A percentile compares a stretch with the other conserved stretches of the same genome.
These are phyloP conservation scores for Lerema accius DNA, from an alignment of 1,140 invertebrate genomes.

Conservation along the genomic window DNA sequence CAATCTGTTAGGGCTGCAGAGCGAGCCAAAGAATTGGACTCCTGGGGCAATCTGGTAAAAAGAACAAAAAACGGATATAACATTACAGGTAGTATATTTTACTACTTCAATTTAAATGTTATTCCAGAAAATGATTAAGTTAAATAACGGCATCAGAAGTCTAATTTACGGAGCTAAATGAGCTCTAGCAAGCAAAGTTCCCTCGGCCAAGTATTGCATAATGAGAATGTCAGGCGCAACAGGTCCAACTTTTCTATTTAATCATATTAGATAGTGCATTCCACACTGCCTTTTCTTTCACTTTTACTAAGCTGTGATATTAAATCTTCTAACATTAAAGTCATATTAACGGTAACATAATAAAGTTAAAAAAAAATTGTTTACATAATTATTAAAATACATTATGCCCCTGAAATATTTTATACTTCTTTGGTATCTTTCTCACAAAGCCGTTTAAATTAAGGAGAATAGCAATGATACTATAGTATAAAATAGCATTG, in stretches of 20 bases:
- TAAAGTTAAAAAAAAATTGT: no score
- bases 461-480: no score
- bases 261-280: slow-evolving; percentile 11
- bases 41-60: no score
- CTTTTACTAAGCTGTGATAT: background rate
- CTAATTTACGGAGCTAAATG: slow-evolving; percentile 35
- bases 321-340: background rate
- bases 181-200: slow-evolving; percentile 25
- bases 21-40: no score
- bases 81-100: background rate
- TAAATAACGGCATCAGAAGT: slow-evolving; percentile 27
- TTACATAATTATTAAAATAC: no score
- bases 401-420: no score
- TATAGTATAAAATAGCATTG: no score
- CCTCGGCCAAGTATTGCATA: slow-evolving; percentile 29
- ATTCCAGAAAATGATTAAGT: slow-evolving; percentile 23
- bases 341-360: no score
- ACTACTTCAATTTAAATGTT: slow-evolving; percentile 21
- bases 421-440: no score
- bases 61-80: no score
- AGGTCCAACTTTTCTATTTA: slow-evolving; percentile 28
- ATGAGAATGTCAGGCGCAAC: slow-evolving; percentile 34
- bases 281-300: background rate
- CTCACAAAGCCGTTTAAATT: no score
- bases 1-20: no score